phyloP scores from a whole-genome alignment of 2,113 vertebrate species.

The Ophiodon elongatus region DNA sequence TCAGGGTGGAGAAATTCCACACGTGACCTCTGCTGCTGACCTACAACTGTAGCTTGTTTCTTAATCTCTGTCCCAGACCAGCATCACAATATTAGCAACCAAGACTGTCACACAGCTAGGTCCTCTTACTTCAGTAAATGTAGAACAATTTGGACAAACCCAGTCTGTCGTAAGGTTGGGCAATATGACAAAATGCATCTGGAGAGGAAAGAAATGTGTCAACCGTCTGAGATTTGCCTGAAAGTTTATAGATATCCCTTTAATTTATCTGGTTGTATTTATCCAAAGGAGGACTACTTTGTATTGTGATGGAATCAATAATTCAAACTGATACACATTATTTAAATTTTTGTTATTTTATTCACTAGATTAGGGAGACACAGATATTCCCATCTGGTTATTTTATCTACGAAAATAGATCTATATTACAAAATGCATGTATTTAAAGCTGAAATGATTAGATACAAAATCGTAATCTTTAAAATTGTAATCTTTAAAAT shows the following conservation, averaged over 20 bases:
- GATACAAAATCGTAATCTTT: background rate
- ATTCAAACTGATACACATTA: background rate
- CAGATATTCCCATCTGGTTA: background rate
- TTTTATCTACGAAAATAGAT: background rate
- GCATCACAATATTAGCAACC: background rate
- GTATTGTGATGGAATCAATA: background rate
- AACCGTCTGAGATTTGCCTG: background rate
- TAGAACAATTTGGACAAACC: constrained; percentile 1
- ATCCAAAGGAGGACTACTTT: background rate
- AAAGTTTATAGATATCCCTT: background rate
- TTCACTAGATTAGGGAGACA: background rate
- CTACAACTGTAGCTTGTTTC: constrained; percentile 48
- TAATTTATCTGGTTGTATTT: background rate
- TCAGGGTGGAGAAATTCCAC: constrained; percentile 50
- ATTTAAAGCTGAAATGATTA: background rate
- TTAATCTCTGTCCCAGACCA: constrained; percentile 11
- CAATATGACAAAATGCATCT: constrained; percentile 1
- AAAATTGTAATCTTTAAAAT: too few species aligned
- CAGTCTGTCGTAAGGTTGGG: background rate
- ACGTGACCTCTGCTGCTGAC: constrained; percentile 38
- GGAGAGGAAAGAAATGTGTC: background rate
- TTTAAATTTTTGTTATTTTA: background rate
- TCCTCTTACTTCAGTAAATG: constrained; percentile 4
- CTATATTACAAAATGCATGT: background rate
- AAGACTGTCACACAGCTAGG: background rate